Evolutionary conservation across 2,888 invertebrate genomes (phyloP), one percentile per base, ranked within the genome.

Genomic region (Euzophera pinguis): DNA sequence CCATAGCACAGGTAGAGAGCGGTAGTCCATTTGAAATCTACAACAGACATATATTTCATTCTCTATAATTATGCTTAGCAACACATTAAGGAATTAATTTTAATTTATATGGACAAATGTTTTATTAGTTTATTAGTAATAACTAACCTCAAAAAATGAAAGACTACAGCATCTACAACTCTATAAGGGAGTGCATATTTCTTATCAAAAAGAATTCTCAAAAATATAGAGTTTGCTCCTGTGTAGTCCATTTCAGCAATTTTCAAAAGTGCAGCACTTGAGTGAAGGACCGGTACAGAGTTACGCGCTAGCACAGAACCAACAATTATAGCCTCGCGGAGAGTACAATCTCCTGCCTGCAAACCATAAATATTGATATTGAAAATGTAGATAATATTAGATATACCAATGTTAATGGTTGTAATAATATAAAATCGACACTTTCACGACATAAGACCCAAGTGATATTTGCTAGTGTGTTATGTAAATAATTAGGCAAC

Each of bases 201-300:
- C 84, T 99, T 99, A 75, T 99, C 98, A 59, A 99, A 93, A 56
- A 99, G 94, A 75, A 97, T 95, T 56, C 98, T 91, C 52, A 99
- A 91, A 75, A 99, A 98, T 70, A 99, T 97, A 32, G 98, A 98
- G 81, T 96, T 98, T 0, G 99, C 97, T 1, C 99, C 99, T 17
- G 95, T 96, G 74, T 98, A 99, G 67, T 96, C 97, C 98, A 99
- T 98, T 90, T 98, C 98, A 39, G 98, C 98, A 54, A 99, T 96
- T 90, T 98, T 97, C 27, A 98, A 85, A 73, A 99, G 93, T 27
- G 98, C 98, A 1, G 99, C 99, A 32, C 97, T 96, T 0, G 99
- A 98, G 84, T 99, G 99, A 27, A 98, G 89, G 52, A 98, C 94
- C 0, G 99, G 99, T 47, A 99, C 96, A 0, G 98, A 97, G 79